Evolutionary conservation across 2,797 vertebrate species (phyloP).

Genomic region (Labroides dimidiatus): DNA sequence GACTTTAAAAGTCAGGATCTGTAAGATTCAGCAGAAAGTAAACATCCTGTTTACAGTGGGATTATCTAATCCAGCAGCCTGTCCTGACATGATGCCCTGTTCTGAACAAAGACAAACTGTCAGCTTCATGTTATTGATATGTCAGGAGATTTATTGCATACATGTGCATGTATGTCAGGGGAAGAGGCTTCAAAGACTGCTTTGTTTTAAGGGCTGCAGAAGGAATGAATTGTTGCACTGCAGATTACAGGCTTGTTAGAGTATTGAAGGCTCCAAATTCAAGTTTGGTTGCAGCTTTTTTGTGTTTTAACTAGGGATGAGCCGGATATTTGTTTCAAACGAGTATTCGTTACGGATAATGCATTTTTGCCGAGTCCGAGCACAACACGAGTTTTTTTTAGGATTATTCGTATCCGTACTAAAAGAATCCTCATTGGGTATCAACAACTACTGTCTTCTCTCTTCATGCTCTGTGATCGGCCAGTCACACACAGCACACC

Average conservation of each 20-base stretch:
- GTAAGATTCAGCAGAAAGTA: constrained; percentile 35
- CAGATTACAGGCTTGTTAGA: constrained; percentile 7
- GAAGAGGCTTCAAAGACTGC: constrained; percentile 15
- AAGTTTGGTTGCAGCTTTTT: background rate
- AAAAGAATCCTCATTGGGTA: no score
- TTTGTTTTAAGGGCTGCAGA: constrained; percentile 8
- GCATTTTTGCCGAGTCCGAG: no score
- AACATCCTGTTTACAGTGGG: constrained; percentile 57
- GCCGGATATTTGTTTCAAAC: no score
- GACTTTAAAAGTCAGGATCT: constrained; percentile 32
- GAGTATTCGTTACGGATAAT: no score
- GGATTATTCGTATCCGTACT: no score
- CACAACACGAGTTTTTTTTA: no score
- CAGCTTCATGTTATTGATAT: constrained; percentile 17
- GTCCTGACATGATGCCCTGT: constrained; percentile 33
- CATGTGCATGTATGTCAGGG: constrained; percentile 1
- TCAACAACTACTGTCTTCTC: no score
- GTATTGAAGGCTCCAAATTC: background rate
- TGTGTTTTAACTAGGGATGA: no score
- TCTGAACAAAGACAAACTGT: no score
- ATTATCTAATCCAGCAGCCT: constrained; percentile 26
- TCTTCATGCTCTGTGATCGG: no score
- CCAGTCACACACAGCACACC: no score
- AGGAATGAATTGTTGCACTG: background rate
- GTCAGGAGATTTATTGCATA: background rate